phyloP scores from a whole-genome alignment of 23 tunicate genomes.

The Ascidia mentula region DNA sequence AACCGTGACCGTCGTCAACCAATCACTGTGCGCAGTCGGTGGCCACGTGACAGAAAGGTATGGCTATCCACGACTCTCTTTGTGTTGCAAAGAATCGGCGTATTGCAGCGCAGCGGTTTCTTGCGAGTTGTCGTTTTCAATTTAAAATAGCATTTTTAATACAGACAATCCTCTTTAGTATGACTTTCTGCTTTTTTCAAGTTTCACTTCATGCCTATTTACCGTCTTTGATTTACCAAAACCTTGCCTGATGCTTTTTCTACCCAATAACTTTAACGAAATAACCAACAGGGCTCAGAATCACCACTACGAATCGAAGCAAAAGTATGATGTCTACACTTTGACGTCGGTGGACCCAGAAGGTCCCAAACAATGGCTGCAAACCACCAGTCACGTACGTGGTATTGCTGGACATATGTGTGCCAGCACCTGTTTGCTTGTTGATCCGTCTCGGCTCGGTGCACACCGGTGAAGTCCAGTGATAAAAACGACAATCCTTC shows the following conservation, averaged over 20 bases:
- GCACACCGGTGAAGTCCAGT: neutral
- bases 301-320: slow-evolving; percentile 51
- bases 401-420: slow-evolving; percentile 26
- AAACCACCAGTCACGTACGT: slow-evolving; percentile 22
- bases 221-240: too few species aligned
- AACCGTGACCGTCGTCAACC: slow-evolving; percentile 36
- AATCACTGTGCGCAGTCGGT: slow-evolving; percentile 53
- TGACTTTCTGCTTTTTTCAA: too few species aligned
- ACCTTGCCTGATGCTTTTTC: too few species aligned
- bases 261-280: too few species aligned
- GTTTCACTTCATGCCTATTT: too few species aligned
- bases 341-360: slow-evolving; percentile 18
- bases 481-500: too few species aligned
- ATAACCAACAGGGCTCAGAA: slow-evolving; percentile 27
- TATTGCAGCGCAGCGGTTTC: too few species aligned
- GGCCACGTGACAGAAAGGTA: slow-evolving; percentile 92
- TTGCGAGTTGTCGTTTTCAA: too few species aligned
- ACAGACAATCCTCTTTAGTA: too few species aligned
- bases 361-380: slow-evolving; percentile 7
- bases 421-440: slow-evolving; percentile 24
- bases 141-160: too few species aligned
- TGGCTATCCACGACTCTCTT: too few species aligned
- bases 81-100: too few species aligned
- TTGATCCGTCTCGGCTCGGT: slow-evolving; percentile 6
- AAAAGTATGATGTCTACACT: slow-evolving; percentile 46